Percentiles rank a stretch among this genome's conserved stretches.
Evolutionary conservation across 2,888 invertebrate species (phyloP).

Genomic region (Troides aeacus): DNA sequence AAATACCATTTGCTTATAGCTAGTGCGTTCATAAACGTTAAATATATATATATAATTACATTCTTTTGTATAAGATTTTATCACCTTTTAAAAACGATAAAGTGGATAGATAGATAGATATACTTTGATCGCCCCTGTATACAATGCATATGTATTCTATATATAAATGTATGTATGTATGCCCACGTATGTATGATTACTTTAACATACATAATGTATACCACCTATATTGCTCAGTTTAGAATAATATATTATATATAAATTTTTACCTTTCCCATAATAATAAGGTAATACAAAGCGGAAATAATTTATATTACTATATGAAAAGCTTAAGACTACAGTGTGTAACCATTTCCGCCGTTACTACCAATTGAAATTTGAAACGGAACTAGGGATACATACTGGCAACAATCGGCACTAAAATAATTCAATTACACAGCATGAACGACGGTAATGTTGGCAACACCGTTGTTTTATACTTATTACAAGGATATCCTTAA

Average conservation of each 20-base stretch:
- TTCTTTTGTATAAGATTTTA: constrained; percentile 46
- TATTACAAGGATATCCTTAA: constrained; percentile 49
- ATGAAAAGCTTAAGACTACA: constrained; percentile 52
- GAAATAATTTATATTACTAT: constrained; percentile 48
- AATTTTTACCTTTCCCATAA: constrained; percentile 25
- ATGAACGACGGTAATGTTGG: constrained; percentile 53
- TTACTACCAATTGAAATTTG: constrained; percentile 29
- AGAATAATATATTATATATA: constrained; percentile 34
- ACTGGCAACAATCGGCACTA: constrained; percentile 55
- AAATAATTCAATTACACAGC: constrained; percentile 35
- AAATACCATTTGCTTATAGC: constrained; percentile 56
- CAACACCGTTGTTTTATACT: constrained; percentile 45
- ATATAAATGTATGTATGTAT: constrained; percentile 24
- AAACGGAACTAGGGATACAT: constrained; percentile 38
- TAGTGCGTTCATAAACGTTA: constrained; percentile 26
- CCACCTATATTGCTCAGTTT: constrained; percentile 56
- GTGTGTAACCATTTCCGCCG: constrained; percentile 47
- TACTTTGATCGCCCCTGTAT: constrained; percentile 58
- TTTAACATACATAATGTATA: constrained; percentile 29
- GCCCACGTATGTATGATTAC: too few species aligned
- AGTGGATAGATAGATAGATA: constrained; percentile 38
- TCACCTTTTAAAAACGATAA: constrained; percentile 44
- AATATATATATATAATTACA: constrained; percentile 31
- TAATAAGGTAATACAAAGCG: constrained; percentile 42
- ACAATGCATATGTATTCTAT: constrained; percentile 43